A percentile compares a stretch with the other conserved stretches of the same genome.
phyloP scores from a whole-genome alignment of 1,140 invertebrate species.

The Pogonomyrmex barbatus region DNA sequence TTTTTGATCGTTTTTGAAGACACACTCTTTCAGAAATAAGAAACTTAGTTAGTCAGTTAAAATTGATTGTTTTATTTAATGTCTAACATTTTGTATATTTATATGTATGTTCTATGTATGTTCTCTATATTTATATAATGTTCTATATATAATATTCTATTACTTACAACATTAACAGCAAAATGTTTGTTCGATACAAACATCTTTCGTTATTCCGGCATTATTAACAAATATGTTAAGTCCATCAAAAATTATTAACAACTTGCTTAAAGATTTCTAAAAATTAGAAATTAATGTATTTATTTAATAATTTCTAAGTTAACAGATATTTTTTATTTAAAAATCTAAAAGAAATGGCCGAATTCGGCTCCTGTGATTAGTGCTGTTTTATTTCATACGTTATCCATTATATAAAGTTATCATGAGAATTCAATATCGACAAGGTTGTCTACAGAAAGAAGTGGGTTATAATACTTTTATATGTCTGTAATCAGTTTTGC shows the following conservation, averaged over 20 bases:
- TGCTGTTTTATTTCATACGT: conserved; percentile 82
- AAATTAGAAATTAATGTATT: conserved; percentile 28
- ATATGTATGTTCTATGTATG: too few relatives aligned
- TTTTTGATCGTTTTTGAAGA: too few relatives aligned
- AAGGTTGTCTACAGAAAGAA: not conserved
- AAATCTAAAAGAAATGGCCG: conserved; percentile 62
- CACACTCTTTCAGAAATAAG: too few relatives aligned
- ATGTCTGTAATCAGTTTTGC: not conserved
- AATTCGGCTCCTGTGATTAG: conserved; percentile 84
- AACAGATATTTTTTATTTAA: not conserved
- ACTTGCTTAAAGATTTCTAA: conserved; percentile 78
- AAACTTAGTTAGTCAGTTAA: too few relatives aligned
- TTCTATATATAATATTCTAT: not conserved
- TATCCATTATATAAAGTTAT: conserved; percentile 14
- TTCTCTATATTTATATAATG: too few relatives aligned
- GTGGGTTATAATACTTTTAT: not conserved
- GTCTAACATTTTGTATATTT: too few relatives aligned
- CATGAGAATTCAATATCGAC: not conserved
- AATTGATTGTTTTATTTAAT: too few relatives aligned
- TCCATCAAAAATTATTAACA: conserved; percentile 68
- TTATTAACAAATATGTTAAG: conserved; percentile 85
- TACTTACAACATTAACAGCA: conserved; percentile 84
- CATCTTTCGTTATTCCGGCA: conserved; percentile 83
- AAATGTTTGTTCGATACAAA: conserved; percentile 81
- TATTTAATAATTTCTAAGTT: conserved; percentile 73